Percentiles rank a stretch among this genome's conserved stretches.
Conservation (phyloP, 2,888 invertebrate species). For the Nomada fucata region DNA sequence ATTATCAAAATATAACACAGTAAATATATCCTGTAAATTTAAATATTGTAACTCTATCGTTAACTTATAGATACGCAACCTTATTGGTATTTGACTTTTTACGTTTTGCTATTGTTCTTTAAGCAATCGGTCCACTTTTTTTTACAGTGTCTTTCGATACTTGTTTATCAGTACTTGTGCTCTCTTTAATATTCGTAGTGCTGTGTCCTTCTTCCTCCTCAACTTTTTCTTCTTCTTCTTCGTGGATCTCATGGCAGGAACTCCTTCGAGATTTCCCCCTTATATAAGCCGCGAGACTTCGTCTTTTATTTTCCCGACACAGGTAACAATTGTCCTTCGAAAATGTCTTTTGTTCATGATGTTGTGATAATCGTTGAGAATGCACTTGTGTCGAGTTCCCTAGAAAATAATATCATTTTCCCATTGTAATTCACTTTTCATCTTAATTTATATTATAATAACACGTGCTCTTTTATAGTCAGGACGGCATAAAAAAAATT, state of each 20-base stretch:
- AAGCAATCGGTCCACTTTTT: neutral
- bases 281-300: slow-evolving; percentile 85
- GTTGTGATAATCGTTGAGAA: slow-evolving; percentile 79
- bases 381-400: slow-evolving; percentile 60
- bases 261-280: slow-evolving; percentile 85
- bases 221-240: slow-evolving; percentile 81
- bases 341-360: slow-evolving; percentile 77
- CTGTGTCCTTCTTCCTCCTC: slow-evolving; percentile 82
- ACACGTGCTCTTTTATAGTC: neutral
- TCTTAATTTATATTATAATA: neutral
- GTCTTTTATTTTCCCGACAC: slow-evolving; percentile 85
- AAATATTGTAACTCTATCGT: neutral
- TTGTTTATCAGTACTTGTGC: slow-evolving; percentile 3
- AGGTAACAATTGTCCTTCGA: slow-evolving; percentile 85
- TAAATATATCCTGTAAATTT: neutral
- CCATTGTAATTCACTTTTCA: slow-evolving; percentile 1
- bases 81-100: slow-evolving; percentile 5
- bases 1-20: neutral
- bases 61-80: too few relatives aligned
- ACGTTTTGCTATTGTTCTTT: neutral
- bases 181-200: slow-evolving; percentile 23
- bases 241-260: slow-evolving; percentile 85
- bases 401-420: slow-evolving; percentile 41
- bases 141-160: neutral
- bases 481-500: too few relatives aligned